These are phyloP conservation scores for Dromococcyx pavoninus DNA, from an alignment of 2,797 vertebrate genomes.

Conservation along the genomic window DNA sequence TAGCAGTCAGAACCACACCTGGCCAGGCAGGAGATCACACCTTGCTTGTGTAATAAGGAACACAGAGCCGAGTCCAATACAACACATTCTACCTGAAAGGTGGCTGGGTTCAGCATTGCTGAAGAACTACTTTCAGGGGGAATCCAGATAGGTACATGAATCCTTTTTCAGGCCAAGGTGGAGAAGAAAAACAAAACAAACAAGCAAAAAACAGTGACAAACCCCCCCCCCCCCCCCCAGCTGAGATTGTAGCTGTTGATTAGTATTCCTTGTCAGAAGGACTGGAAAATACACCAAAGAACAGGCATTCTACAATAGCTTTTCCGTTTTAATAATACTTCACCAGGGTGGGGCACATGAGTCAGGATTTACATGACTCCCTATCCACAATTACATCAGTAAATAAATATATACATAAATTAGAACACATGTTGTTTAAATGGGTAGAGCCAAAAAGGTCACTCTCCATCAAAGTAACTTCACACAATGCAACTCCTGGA, in stretches of 20 bases:
- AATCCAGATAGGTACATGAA: neutral
- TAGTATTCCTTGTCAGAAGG: neutral
- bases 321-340: neutral
- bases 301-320: neutral
- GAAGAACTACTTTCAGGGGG: neutral
- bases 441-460: neutral
- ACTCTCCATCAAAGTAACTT: neutral
- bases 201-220: too few species aligned
- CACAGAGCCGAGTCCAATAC: accelerated
- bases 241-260: neutral
- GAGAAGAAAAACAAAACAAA: neutral
- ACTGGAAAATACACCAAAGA: neutral
- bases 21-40: neutral
- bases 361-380: accelerated
- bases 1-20: neutral
- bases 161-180: neutral
- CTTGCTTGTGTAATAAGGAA: neutral
- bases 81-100: neutral
- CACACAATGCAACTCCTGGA: accelerated
- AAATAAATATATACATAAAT: neutral
- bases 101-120: neutral
- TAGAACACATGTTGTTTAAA: neutral
- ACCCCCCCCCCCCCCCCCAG: too few species aligned
- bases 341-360: neutral
- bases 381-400: neutral